Conservation (phyloP, 1,140 invertebrate species). For the Drosophila sucinea region DNA sequence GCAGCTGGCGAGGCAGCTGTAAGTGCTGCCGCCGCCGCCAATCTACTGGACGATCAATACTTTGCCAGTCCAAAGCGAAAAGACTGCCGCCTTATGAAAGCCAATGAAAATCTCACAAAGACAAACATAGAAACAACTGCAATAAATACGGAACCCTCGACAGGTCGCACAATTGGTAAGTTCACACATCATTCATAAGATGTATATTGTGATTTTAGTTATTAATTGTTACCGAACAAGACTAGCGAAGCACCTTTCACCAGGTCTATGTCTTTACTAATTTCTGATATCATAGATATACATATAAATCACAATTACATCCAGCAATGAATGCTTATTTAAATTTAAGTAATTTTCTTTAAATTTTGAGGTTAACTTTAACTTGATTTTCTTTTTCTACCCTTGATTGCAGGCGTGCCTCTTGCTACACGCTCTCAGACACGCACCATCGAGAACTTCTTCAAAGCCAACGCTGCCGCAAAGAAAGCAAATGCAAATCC, state of each 20-base stretch:
- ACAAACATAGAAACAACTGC: slow-evolving; percentile 39
- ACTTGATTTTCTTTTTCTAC: slow-evolving; percentile 6
- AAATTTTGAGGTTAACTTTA: slow-evolving; percentile 66
- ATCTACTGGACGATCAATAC: slow-evolving; percentile 77
- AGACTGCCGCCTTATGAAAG: slow-evolving; percentile 79
- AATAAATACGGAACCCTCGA: slow-evolving; percentile 43
- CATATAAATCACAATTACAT: no score
- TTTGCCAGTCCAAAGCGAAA: slow-evolving; percentile 83
- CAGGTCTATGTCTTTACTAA: no score
- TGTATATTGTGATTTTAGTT: not conserved
- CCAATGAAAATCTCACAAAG: slow-evolving; percentile 59
- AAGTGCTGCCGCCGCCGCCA: slow-evolving; percentile 36
- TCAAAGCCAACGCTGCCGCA: slow-evolving; percentile 69
- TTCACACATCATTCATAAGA: not conserved
- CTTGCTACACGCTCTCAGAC: slow-evolving; percentile 77
- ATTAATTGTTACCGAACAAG: not conserved
- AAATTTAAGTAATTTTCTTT: not conserved
- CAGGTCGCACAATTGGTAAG: slow-evolving; percentile 71
- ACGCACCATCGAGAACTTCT: slow-evolving; percentile 78
- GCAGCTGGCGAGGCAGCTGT: slow-evolving; percentile 27
- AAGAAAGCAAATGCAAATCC: slow-evolving; percentile 43
- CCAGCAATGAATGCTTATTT: no score
- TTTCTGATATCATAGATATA: no score
- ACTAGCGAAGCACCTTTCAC: no score
- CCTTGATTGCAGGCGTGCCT: slow-evolving; percentile 60